These are phyloP conservation scores for Horisme vitalbata DNA, from an alignment of 2,888 invertebrate species.

Conservation along the genomic window DNA sequence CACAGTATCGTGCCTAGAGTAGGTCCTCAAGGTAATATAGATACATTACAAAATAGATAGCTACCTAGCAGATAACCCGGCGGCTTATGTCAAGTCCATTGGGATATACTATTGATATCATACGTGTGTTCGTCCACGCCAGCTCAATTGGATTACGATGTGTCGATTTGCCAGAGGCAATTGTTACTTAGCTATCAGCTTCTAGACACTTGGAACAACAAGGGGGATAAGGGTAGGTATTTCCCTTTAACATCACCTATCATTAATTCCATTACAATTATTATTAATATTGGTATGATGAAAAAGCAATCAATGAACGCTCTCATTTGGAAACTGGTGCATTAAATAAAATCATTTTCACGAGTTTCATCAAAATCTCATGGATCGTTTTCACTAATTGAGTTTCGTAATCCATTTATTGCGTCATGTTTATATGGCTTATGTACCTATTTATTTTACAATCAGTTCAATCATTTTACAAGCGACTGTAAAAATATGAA, in stretches of 20 bases:
- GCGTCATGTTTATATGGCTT: no score
- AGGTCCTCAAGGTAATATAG: neutral
- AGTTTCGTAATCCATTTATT: neutral
- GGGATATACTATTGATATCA: slow-evolving; percentile 1
- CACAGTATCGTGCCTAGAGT: no score
- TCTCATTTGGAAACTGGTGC: slow-evolving; percentile 2
- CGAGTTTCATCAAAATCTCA: neutral
- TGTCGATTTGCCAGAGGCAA: neutral
- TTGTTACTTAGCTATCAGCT: no score
- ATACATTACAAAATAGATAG: no score
- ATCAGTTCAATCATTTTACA: no score
- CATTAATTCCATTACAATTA: no score
- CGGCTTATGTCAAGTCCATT: neutral
- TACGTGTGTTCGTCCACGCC: neutral
- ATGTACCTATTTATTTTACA: no score
- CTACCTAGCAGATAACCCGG: no score
- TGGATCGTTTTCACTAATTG: neutral
- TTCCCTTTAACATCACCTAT: no score
- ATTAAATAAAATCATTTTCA: slow-evolving; percentile 2
- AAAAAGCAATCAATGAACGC: slow-evolving; percentile 1
- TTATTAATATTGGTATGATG: neutral
- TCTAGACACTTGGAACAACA: no score
- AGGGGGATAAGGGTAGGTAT: no score
- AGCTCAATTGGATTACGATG: neutral
- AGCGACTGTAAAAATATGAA: no score